Evolutionary conservation across 2,888 invertebrate species (phyloP).

Genomic region (Drosophila maculinotata): DNA sequence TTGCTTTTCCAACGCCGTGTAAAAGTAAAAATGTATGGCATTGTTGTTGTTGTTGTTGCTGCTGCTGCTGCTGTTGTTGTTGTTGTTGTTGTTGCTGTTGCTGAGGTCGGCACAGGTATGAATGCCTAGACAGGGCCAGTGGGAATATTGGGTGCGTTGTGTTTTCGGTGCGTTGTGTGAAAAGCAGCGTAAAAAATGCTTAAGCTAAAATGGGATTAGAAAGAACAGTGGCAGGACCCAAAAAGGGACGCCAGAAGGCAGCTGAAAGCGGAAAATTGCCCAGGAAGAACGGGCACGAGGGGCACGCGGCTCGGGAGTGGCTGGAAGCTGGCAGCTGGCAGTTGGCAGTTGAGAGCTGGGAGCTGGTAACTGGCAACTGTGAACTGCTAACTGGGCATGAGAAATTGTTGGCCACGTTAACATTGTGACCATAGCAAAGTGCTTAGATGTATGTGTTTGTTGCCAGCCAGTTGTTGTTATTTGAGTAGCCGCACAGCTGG

Average conservation of each 20-base stretch:
- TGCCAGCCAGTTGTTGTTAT: conserved; percentile 49
- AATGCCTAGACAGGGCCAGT: conserved; percentile 27
- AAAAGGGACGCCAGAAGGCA: conserved; percentile 23
- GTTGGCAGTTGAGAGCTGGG: too few species aligned
- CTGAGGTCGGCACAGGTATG: conserved; percentile 23
- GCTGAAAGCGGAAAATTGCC: conserved; percentile 29
- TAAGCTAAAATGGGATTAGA: conserved; percentile 78
- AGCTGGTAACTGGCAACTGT: background rate
- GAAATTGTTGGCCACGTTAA: conserved; percentile 30
- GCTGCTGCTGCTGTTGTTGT: conserved; percentile 15
- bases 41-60: conserved; percentile 21
- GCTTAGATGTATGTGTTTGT: conserved; percentile 34
- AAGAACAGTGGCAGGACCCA: conserved; percentile 52
- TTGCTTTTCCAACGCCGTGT: conserved; percentile 36
- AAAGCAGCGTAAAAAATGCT: conserved; percentile 74
- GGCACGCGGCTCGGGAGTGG: conserved; percentile 4
- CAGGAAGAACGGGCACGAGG: conserved; percentile 32
- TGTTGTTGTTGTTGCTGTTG: conserved; percentile 13
- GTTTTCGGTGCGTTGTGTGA: conserved; percentile 57
- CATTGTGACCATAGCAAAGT: conserved; percentile 42
- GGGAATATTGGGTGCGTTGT: conserved; percentile 33
- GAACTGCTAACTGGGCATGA: conserved; percentile 5
- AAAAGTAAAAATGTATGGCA: conserved; percentile 24
- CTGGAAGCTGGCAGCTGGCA: too few species aligned
- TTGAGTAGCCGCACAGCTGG: conserved; percentile 76